Evolutionary conservation across 2,797 vertebrate species (phyloP), one percentile per base, ranked within the genome.

Genomic region (Thunnus albacares): DNA sequence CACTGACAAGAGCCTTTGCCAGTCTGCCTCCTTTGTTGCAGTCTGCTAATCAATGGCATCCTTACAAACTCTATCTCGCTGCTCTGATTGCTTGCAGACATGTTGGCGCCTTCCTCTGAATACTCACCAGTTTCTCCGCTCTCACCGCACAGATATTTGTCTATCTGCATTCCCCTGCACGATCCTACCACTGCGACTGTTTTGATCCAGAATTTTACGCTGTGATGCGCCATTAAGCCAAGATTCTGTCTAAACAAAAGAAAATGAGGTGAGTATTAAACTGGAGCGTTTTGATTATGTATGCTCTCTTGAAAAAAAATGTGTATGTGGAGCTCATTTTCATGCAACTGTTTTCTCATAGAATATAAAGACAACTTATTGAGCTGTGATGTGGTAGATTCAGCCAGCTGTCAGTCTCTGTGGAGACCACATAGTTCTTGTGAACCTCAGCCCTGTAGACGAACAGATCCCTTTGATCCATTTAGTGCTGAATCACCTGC

Each of bases 1-100:
- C 47, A 60, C 68, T 71, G 75, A 68, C 38, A 67, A 4, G 41
- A 67, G 51, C 64, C 62, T 68, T 78, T 68, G 61, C 51, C 58
- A 59, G 66, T 62, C 38, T 67, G 52, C 11, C 20, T 77, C 53
- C 45, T 77, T 81, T 77, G 67, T 72, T 64, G 57, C 71, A 45
- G 55, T 62, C 38, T 77, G 75, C 66, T 87, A 68, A 84, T 86
- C 77, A 81, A 74, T 80, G 68, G 56, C 75, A 79, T 69, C 72
- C 75, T 76, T 35, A 71, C 73, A 80, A 65, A 77, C 80, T 80
- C 62, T 47, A 35, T 65, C 55, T 75, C 12, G 0, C 17, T 22
- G 20, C 71, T 65, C 28, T 84, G 84, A 86, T 81, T 87, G 71
- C 77, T 70, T 68, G 56, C 57, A 84, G 72, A 69, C 7, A 0